A percentile compares a stretch with the other conserved stretches of the same genome.
These are phyloP conservation scores for Arizona elegans DNA, from an alignment of 2,113 vertebrate species.

Conservation along the genomic window DNA sequence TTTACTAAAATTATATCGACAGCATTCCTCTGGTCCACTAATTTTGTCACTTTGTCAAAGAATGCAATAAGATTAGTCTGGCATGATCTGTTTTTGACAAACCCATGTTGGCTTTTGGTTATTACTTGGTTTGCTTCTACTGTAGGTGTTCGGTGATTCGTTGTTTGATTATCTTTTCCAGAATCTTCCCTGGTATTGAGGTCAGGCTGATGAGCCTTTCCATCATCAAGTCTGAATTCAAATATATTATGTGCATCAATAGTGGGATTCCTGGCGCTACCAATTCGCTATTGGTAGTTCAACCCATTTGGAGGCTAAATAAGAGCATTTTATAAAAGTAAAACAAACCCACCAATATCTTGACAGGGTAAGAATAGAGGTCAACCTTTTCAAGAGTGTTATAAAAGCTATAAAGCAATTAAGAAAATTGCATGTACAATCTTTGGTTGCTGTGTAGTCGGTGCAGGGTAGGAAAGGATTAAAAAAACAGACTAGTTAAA, in stretches of 20 bases:
- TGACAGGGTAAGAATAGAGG: not conserved
- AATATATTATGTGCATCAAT: not conserved
- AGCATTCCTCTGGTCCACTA: no score
- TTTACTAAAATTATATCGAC: no score
- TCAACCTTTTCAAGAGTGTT: not conserved
- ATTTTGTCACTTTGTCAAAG: no score
- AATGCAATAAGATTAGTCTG: no score
- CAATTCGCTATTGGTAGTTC: no score
- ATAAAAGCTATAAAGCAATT: not conserved
- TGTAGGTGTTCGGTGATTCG: no score
- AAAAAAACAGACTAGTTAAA: not conserved
- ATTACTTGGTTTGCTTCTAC: no score
- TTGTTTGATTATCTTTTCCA: no score
- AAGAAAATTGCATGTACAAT: not conserved
- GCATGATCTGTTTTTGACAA: no score
- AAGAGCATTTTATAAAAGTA: not conserved
- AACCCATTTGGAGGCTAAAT: not conserved
- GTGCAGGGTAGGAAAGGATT: not conserved
- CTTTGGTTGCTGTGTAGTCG: not conserved
- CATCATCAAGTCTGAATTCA: not conserved
- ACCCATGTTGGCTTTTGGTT: no score
- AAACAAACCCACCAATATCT: not conserved
- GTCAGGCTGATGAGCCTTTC: not conserved
- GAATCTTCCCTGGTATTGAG: no score
- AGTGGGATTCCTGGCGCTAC: no score